Percentiles rank a stretch among this genome's conserved stretches.
phyloP scores from a whole-genome alignment of 1,140 invertebrate genomes.

The Panagrolaimus sp. region DNA sequence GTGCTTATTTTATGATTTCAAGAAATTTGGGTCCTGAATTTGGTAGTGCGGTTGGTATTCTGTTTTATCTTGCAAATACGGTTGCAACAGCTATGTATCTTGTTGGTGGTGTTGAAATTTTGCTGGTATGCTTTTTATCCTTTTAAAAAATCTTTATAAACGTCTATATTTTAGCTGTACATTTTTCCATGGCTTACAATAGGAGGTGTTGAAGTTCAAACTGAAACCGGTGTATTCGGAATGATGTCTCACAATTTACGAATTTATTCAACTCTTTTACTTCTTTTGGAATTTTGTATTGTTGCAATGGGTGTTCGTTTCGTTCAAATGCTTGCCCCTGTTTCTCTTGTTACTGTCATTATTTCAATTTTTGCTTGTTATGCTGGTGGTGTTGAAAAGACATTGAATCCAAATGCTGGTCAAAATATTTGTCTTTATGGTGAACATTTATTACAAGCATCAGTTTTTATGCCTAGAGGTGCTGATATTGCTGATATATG shows the following conservation, averaged over 20 bases:
- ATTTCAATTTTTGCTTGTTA: constrained; percentile 63
- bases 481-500: constrained; percentile 41
- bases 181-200: constrained; percentile 61
- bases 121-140: constrained; percentile 65
- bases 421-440: constrained; percentile 56
- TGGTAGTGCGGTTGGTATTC: constrained; percentile 92
- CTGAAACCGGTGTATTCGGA: constrained; percentile 50
- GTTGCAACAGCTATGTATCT: constrained; percentile 96
- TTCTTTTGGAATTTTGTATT: constrained; percentile 61
- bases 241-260: constrained; percentile 61
- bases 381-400: constrained; percentile 59
- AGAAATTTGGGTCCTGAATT: constrained; percentile 93
- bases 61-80: constrained; percentile 98
- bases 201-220: constrained; percentile 59
- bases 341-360: constrained; percentile 63
- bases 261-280: constrained; percentile 61
- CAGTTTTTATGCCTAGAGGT: constrained; percentile 32
- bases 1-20: constrained; percentile 96
- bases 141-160: no score
- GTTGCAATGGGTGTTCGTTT: constrained; percentile 63
- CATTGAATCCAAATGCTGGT: constrained; percentile 45
- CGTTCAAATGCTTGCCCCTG: constrained; percentile 62
- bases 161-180: constrained; percentile 48
- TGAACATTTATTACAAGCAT: constrained; percentile 50
- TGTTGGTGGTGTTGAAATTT: constrained; percentile 91